Evolutionary conservation across 2,888 invertebrate species (phyloP).

Genomic region (Cetonia aurata): DNA sequence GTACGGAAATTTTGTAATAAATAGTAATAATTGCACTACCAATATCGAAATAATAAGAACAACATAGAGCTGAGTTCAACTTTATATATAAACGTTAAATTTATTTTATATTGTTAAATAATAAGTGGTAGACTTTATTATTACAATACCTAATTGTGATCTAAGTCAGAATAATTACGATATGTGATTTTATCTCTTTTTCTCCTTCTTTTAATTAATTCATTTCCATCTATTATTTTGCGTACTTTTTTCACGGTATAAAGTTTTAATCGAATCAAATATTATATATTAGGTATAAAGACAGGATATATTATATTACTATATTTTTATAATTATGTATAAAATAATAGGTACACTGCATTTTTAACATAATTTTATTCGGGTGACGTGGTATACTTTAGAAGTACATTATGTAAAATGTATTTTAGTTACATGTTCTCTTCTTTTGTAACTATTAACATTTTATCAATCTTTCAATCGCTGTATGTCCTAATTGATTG

Average conservation of each 20-base stretch:
- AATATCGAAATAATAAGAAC: constrained; percentile 24
- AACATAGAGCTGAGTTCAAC: constrained; percentile 21
- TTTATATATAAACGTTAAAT: constrained; percentile 26
- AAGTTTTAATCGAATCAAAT: constrained; percentile 29
- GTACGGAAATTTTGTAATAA: constrained; percentile 31
- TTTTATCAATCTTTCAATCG: constrained; percentile 45
- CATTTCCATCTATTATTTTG: constrained; percentile 39
- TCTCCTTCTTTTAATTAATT: constrained; percentile 5
- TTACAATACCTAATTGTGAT: constrained; percentile 50
- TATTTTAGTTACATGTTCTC: constrained; percentile 53
- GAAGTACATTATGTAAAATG: constrained; percentile 47
- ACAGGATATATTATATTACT: constrained; percentile 32
- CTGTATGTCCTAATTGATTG: constrained; percentile 47
- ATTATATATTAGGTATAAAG: constrained; percentile 29
- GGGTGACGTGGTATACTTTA: constrained; percentile 57
- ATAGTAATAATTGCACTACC: constrained; percentile 25
- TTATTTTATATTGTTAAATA: constrained; percentile 29
- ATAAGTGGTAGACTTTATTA: constrained; percentile 37
- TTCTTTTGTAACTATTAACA: constrained; percentile 47
- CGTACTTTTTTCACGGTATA: constrained; percentile 37
- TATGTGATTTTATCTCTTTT: constrained; percentile 33
- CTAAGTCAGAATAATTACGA: constrained; percentile 52
- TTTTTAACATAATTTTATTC: constrained; percentile 49
- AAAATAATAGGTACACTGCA: constrained; percentile 18
- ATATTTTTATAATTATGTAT: constrained; percentile 40